These are phyloP conservation scores for Conomelus anceps DNA, from an alignment of 2,888 invertebrate genomes.

Conservation along the genomic window DNA sequence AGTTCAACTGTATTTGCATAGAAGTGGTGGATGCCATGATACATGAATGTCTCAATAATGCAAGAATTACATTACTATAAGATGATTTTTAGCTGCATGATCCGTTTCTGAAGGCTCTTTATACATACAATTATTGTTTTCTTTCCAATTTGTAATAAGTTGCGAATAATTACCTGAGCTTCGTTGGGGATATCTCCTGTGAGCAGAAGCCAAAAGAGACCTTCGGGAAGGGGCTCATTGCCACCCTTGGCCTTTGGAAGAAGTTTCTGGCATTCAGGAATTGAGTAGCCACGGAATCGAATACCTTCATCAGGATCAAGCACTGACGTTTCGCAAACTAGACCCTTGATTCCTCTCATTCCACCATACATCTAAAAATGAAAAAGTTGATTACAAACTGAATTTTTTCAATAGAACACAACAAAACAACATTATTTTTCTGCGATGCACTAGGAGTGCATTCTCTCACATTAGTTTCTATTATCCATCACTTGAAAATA, in stretches of 20 bases:
- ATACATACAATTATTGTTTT: background rate
- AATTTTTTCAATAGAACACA: too few species aligned
- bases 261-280: slow-evolving; percentile 84
- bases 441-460: too few species aligned
- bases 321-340: slow-evolving; percentile 92
- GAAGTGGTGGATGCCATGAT: too few species aligned
- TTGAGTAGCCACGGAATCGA: slow-evolving; percentile 86
- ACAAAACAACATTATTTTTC: too few species aligned
- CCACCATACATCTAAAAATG: slow-evolving; percentile 75
- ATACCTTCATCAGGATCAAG: slow-evolving; percentile 94
- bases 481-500: too few species aligned
- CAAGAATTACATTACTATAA: too few species aligned
- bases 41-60: too few species aligned
- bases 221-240: slow-evolving; percentile 82
- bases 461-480: too few species aligned
- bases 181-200: slow-evolving; percentile 84
- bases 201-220: slow-evolving; percentile 86
- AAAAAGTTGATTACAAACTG: too few species aligned
- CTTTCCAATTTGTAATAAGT: background rate
- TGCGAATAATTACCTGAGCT: slow-evolving; percentile 54
- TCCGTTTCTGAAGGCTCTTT: too few species aligned
- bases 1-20: too few species aligned
- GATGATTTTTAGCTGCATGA: too few species aligned
- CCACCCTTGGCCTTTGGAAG: slow-evolving; percentile 78
- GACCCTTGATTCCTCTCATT: slow-evolving; percentile 91